Conservation (phyloP, 2,888 invertebrate species). For the Mellilla xanthometata region DNA sequence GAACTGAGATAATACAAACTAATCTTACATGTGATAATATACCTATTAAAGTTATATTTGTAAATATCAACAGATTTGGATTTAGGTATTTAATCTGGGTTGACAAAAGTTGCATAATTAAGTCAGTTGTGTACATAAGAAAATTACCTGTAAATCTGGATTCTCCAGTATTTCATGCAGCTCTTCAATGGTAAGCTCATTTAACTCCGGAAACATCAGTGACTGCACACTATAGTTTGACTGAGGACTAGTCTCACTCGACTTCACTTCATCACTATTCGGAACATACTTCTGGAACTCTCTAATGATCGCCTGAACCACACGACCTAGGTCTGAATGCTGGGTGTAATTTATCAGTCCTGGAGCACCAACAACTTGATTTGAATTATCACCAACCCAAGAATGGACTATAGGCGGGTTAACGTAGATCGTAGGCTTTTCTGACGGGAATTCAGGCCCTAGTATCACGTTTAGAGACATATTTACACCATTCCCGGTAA, state of each 20-base stretch:
- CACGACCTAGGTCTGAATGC: constrained; percentile 90
- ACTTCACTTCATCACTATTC: constrained; percentile 57
- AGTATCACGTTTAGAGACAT: constrained; percentile 86
- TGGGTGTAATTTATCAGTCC: constrained; percentile 89
- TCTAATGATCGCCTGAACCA: constrained; percentile 90
- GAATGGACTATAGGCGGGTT: constrained; percentile 86
- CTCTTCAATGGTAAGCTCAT: constrained; percentile 81
- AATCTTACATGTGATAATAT: too few relatives aligned
- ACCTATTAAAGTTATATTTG: too few relatives aligned
- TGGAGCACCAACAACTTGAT: constrained; percentile 88
- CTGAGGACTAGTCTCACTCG: constrained; percentile 57
- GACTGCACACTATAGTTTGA: constrained; percentile 49
- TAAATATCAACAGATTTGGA: too few relatives aligned
- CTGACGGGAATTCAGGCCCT: constrained; percentile 88
- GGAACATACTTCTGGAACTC: constrained; percentile 85
- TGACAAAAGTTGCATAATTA: too few relatives aligned
- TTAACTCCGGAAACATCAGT: constrained; percentile 64
- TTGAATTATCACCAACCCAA: constrained; percentile 86
- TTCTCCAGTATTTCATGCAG: constrained; percentile 87
- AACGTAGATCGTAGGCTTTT: constrained; percentile 87
- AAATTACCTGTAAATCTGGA: constrained; percentile 83
- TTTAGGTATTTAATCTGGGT: too few relatives aligned
- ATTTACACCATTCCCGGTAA: constrained; percentile 84
- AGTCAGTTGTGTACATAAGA: too few relatives aligned
- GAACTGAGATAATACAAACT: too few relatives aligned